Evolutionary conservation across 2,113 vertebrate species (phyloP).

Genomic region (Melanocharis versteri): DNA sequence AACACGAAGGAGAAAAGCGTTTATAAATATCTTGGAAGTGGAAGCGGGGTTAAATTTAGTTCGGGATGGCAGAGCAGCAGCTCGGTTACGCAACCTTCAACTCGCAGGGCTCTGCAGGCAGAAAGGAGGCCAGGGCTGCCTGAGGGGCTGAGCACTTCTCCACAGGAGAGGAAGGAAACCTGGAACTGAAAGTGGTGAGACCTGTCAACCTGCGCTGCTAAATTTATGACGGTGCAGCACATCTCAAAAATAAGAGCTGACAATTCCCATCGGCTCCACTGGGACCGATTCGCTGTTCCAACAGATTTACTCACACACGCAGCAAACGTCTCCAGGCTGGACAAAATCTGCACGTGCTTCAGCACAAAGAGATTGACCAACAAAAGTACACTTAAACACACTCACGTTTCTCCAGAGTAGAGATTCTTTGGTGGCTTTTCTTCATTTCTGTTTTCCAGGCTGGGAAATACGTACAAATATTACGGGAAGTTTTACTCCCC

Average conservation of each 20-base stretch:
- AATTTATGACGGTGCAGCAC: neutral
- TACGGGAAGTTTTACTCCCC: neutral
- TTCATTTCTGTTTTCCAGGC: neutral
- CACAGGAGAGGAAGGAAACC: neutral
- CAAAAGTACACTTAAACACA: neutral
- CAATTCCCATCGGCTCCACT: neutral
- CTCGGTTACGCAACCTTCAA: neutral
- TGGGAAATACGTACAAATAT: neutral
- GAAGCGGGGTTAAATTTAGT: constrained; percentile 23
- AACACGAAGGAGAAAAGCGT: neutral
- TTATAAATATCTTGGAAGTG: constrained; percentile 8
- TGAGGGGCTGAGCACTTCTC: neutral
- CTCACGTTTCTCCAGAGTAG: neutral
- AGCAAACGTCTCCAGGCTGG: neutral
- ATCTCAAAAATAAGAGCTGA: neutral
- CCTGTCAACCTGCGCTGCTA: accelerated
- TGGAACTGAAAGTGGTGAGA: neutral
- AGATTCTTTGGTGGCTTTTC: neutral
- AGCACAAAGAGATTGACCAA: neutral
- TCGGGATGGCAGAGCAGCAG: neutral
- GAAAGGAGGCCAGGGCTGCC: neutral
- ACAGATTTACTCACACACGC: neutral
- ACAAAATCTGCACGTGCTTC: neutral
- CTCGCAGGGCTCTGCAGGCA: neutral
- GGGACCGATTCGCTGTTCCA: neutral